A percentile compares a stretch with the other conserved stretches of the same genome.
These are phyloP conservation scores for Ectropis grisescens DNA, from an alignment of 1,140 invertebrate genomes.

Conservation along the genomic window DNA sequence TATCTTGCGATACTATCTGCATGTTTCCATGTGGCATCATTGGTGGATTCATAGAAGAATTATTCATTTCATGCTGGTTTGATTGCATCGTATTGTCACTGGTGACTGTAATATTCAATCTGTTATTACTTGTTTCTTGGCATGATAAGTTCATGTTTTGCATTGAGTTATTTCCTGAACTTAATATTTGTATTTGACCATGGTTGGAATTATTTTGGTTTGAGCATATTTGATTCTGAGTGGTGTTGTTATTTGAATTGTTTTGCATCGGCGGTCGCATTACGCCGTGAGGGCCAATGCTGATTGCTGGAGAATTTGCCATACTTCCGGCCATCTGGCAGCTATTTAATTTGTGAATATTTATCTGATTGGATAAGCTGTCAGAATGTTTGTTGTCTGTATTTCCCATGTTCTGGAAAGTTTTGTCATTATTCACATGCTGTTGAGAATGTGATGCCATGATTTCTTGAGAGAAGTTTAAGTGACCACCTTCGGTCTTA, in stretches of 20 bases:
- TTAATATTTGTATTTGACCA: slow-evolving; percentile 49
- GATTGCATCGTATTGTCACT: slow-evolving; percentile 33
- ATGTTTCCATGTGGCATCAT: slow-evolving; percentile 48
- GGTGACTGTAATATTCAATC: slow-evolving; percentile 31
- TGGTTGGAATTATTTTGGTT: slow-evolving; percentile 35
- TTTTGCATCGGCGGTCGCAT: slow-evolving; percentile 45
- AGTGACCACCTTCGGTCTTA: slow-evolving; percentile 55
- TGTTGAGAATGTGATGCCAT: slow-evolving; percentile 62
- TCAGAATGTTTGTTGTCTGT: slow-evolving; percentile 50
- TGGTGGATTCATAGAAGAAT: slow-evolving; percentile 29
- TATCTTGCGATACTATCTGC: slow-evolving; percentile 52
- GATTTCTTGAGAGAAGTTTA: slow-evolving; percentile 61
- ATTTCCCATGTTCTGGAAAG: slow-evolving; percentile 51
- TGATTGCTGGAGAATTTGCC: slow-evolving; percentile 47
- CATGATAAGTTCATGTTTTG: slow-evolving; percentile 54
- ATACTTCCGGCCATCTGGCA: slow-evolving; percentile 51
- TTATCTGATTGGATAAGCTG: slow-evolving; percentile 40
- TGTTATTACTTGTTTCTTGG: slow-evolving; percentile 46
- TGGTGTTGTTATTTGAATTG: slow-evolving; percentile 45
- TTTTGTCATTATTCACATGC: slow-evolving; percentile 50
- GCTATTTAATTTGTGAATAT: slow-evolving; percentile 56
- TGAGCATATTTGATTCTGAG: slow-evolving; percentile 52
- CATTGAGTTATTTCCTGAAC: slow-evolving; percentile 45
- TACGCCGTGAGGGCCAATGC: slow-evolving; percentile 53
- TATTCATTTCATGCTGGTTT: slow-evolving; percentile 39